Base-by-base conservation (phyloP, 2,113 vertebrate genomes). In the Ochotona princeps region DNA sequence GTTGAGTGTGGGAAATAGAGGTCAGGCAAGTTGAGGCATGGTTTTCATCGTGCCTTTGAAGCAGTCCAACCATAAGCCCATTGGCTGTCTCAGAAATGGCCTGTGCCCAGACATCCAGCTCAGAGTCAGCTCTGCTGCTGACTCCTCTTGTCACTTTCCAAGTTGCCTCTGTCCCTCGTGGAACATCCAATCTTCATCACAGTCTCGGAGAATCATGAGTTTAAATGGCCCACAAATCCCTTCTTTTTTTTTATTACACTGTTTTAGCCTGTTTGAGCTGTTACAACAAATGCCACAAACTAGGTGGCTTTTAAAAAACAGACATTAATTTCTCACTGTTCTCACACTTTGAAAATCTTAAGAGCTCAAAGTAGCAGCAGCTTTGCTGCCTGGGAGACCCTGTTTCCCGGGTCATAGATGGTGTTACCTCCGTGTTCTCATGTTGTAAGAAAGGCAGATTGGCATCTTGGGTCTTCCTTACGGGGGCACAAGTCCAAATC, bases 1-100 rank as follows among this genome's bases (percentile, higher is more conserved):
- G 26, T 86, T 87, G 51, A 89, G 60, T 87, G 78, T 86, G 66
- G 44, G 66, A 75, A 30, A 47, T 26, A 61, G 57, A 61, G 32
- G 44, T 83, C 26, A 35, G 38, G 66, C 54, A 66, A 74, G 26
- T 60, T 23, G 3, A 12, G 7, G 23, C 14, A 10, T 63, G 25
- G 69, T 83, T 25, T n/a, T 28, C 7, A 8, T 57, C 66, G 4
- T 30, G 0, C 83, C 47, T 66, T 54, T 92, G 49, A 63, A 72
- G 2, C 18, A 81, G 28, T 57, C 4, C n/a, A 60, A 11, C 1
- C 30, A 44, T 7, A 2, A 0, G 23, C 9, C 32, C 8, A 5
- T 7, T 9, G 30, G 69, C 26, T n/a, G 5, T 35, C 7, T 38
- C 57, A 61, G 15, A 0, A 2, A 5, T 63, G 57, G 9, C 15